Evolutionary conservation across 1,140 invertebrate species (phyloP).

Genomic region (Rhopalosiphum padi): DNA sequence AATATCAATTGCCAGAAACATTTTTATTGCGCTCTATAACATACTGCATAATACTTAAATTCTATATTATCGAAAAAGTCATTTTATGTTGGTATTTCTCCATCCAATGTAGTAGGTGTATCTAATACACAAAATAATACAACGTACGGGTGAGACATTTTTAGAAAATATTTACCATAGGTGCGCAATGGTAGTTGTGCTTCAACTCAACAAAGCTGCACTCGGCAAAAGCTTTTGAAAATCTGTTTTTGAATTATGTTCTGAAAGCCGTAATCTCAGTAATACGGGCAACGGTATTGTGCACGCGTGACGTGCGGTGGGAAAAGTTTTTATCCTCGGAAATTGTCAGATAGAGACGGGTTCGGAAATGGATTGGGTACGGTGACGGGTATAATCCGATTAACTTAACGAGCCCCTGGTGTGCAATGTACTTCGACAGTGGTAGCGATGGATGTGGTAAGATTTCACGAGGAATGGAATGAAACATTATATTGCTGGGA

Average conservation of each 20-base stretch:
- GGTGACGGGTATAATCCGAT: constrained; percentile 6
- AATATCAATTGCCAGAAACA: not conserved
- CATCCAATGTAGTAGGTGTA: not conserved
- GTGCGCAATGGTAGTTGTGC: not conserved
- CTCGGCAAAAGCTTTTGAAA: not conserved
- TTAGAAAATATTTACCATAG: constrained; percentile 4
- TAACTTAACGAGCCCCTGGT: not conserved
- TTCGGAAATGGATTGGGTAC: not conserved
- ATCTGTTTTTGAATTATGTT: constrained; percentile 4
- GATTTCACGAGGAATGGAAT: not conserved
- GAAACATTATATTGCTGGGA: not conserved
- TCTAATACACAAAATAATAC: not conserved
- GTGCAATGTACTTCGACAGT: not conserved
- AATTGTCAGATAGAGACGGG: constrained; percentile 1
- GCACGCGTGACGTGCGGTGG: not conserved
- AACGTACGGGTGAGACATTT: not conserved
- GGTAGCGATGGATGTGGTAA: not conserved
- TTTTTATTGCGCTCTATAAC: not conserved
- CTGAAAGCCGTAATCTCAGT: not conserved
- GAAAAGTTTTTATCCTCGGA: not conserved
- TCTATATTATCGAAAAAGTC: not conserved
- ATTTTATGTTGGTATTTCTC: not conserved
- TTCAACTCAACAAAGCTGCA: not conserved
- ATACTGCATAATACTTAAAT: not conserved
- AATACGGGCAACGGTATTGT: not conserved